Conservation (phyloP, 2,888 invertebrate genomes). For the Xylocampa areola region DNA sequence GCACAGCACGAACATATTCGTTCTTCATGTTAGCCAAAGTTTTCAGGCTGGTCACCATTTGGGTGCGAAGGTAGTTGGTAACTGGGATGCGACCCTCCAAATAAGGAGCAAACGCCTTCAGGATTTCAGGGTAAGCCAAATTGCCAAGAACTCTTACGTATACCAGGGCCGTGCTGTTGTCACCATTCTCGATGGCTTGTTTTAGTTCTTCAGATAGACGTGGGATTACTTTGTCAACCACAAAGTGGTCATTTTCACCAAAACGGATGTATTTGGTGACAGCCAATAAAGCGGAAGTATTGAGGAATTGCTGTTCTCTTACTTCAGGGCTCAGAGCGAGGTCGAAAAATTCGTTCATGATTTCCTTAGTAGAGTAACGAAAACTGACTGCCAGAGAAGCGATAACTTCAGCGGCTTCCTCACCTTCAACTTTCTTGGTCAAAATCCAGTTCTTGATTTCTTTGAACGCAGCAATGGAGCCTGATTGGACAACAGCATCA, state of each 20-base stretch:
- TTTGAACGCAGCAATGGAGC: slow-evolving; percentile 91
- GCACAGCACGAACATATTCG: slow-evolving; percentile 86
- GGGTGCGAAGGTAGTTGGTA: slow-evolving; percentile 90
- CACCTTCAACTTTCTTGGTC: slow-evolving; percentile 83
- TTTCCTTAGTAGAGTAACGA: slow-evolving; percentile 90
- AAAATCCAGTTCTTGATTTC: slow-evolving; percentile 90
- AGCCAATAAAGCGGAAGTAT: slow-evolving; percentile 89
- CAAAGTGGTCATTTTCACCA: slow-evolving; percentile 88
- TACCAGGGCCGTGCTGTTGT: slow-evolving; percentile 89
- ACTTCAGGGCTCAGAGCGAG: slow-evolving; percentile 88
- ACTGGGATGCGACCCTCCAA: slow-evolving; percentile 90
- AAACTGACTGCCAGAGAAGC: slow-evolving; percentile 85
- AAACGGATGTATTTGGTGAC: slow-evolving; percentile 90
- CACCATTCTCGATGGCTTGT: slow-evolving; percentile 86
- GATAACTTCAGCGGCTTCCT: slow-evolving; percentile 91
- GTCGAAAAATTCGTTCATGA: slow-evolving; percentile 90
- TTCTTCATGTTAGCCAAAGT: slow-evolving; percentile 86
- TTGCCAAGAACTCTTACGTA: slow-evolving; percentile 91
- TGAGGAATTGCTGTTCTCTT: slow-evolving; percentile 84
- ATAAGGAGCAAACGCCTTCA: slow-evolving; percentile 91
- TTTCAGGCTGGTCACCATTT: slow-evolving; percentile 90
- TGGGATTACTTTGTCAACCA: slow-evolving; percentile 90
- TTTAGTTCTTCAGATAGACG: slow-evolving; percentile 87
- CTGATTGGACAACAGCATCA: slow-evolving; percentile 91
- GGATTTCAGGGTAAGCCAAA: slow-evolving; percentile 90